A percentile compares a stretch with the other conserved stretches of the same genome.
phyloP scores from a whole-genome alignment of 2,797 vertebrate species.

The Periparus ater region DNA sequence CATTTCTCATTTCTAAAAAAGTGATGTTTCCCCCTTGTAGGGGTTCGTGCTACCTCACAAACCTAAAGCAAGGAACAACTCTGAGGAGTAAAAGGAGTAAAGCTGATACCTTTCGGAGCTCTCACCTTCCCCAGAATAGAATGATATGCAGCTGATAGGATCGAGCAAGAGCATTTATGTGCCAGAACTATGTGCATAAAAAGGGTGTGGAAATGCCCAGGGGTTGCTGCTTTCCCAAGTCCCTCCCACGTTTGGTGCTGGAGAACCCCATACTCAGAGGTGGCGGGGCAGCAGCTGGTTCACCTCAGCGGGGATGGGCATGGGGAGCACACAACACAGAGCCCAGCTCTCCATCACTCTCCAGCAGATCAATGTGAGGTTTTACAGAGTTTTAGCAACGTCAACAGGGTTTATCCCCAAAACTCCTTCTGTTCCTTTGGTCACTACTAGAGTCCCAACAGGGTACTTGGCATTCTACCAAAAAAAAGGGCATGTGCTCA shows the following conservation, averaged over 20 bases:
- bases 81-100: not conserved
- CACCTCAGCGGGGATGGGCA: not conserved
- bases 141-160: not conserved
- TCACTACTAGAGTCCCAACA: not conserved
- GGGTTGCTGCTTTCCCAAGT: not conserved
- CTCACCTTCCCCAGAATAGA: constrained; percentile 47
- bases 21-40: not conserved
- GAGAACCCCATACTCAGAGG: not conserved
- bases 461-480: not conserved
- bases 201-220: not conserved
- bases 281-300: not conserved
- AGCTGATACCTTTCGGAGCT: not conserved
- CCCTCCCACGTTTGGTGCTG: not conserved
- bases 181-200: not conserved
- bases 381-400: not conserved
- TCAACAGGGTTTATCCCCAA: not conserved
- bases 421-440: not conserved
- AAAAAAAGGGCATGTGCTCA: not conserved
- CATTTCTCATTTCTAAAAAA: not conserved
- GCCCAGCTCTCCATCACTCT: not conserved
- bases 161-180: not conserved
- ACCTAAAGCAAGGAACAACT: not conserved
- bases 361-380: not conserved
- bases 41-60: rapidly evolving
- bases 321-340: rapidly evolving